These are phyloP conservation scores for Oreochromis niloticus DNA, from an alignment of 2,113 vertebrate genomes.

Conservation along the genomic window DNA sequence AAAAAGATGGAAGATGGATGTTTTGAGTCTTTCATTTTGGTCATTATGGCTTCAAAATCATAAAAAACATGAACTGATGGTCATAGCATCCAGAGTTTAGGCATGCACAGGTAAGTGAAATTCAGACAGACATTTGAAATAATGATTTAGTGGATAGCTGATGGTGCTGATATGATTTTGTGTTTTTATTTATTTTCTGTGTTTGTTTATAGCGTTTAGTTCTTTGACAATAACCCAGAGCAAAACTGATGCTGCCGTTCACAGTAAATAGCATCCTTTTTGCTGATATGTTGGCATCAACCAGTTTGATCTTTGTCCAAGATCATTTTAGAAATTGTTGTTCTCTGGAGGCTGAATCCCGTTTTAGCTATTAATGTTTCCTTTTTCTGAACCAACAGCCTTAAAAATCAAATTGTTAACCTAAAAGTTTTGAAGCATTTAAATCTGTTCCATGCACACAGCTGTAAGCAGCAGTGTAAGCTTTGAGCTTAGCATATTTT, in stretches of 20 bases:
- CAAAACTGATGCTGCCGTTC: neutral
- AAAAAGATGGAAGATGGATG: neutral
- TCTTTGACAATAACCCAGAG: neutral
- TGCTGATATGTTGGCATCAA: neutral
- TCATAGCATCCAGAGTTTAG: neutral
- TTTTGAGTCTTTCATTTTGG: neutral
- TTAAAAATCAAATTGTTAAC: rapidly evolving
- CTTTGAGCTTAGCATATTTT: neutral
- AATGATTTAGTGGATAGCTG: neutral
- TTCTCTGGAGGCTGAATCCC: neutral
- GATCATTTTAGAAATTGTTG: neutral
- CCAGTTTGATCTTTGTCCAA: neutral
- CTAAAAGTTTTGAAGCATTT: neutral
- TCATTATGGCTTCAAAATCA: neutral
- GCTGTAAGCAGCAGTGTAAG: neutral
- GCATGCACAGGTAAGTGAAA: neutral
- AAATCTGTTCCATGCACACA: neutral
- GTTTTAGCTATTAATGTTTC: neutral
- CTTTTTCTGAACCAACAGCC: neutral
- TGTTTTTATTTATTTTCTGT: neutral
- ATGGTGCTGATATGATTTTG: neutral
- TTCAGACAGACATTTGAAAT: neutral
- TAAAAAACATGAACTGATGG: neutral
- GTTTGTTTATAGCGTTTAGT: neutral
- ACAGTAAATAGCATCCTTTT: neutral